Evolutionary conservation across 2,113 vertebrate species (phyloP), one percentile per base, ranked within the genome.

Genomic region (Labeo catla): DNA sequence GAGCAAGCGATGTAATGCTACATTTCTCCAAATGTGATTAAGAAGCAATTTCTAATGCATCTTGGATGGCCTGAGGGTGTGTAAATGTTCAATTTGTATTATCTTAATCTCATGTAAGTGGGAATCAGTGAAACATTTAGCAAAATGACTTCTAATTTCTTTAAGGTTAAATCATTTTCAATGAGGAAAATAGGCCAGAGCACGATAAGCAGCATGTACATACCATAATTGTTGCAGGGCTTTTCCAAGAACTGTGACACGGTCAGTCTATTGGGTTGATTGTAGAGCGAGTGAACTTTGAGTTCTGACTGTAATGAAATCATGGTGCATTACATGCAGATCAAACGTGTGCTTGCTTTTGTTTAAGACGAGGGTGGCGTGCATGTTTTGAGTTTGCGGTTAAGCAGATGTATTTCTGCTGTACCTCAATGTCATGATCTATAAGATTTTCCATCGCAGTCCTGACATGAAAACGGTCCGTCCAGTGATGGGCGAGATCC

Each of bases 301-400:
- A 90, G 74, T 70, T 90, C 73, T 59, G 81, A 87, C 84, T 15
- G 2, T 94, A 94, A 95, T 92, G 73, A 88, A 93, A 93, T 88
- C 93, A 94, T 87, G 88, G 87, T 94, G 92, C 83, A 90, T 89
- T 88, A 86, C 88, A 89, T 73, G 76, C 89, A 88, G 90, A 91
- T 92, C 89, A 91, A 92, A 93, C 76, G 90, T 59, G 84, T 72
- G 34, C 80, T 87, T 79, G 87, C 86, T 89, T 10, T 66, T 76
- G 87, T 91, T 72, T 49, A 81, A 92, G 87, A 93, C 39, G 72
- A 87, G 91, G 77, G 78, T 86, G 89, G 91, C 19, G 39, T 86
- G 90, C 87, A 86, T 93, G 92, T 91, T 94, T 93, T 88, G 57
- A 90, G 80, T 94, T 93, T 92, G 45, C 0, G 78, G 83, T 88